Evolutionary conservation across 1,140 invertebrate genomes (phyloP).

Genomic region (Diachasma alloeum): DNA sequence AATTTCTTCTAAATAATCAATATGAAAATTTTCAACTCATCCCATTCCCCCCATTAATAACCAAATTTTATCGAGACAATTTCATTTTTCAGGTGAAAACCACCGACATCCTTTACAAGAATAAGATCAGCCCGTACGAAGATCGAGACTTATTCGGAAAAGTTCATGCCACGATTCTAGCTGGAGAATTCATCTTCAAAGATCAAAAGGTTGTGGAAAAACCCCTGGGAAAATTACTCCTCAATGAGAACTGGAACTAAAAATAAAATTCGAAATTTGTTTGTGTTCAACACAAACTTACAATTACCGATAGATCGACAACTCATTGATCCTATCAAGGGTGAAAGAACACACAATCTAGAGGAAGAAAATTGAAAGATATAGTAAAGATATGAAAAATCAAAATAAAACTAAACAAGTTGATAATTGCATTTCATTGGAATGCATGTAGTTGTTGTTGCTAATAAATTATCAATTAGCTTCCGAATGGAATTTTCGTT

Average conservation of each 20-base stretch:
- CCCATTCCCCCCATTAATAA: no score
- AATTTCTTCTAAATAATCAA: no score
- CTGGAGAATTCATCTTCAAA: constrained; percentile 68
- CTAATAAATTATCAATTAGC: no score
- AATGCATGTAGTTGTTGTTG: no score
- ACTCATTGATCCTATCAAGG: not conserved
- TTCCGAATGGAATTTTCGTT: no score
- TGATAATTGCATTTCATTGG: no score
- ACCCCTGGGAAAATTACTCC: constrained; percentile 50
- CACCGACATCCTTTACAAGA: constrained; percentile 67
- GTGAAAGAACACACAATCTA: not conserved
- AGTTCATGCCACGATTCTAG: constrained; percentile 69
- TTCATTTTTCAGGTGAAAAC: constrained; percentile 44
- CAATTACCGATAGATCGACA: not conserved
- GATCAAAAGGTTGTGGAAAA: constrained; percentile 53
- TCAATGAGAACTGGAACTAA: constrained; percentile 47
- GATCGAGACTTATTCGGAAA: constrained; percentile 66
- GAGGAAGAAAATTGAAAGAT: not conserved
- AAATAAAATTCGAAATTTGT: no score
- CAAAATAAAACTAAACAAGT: no score
- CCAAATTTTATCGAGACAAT: no score
- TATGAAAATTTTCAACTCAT: no score
- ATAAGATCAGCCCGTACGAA: constrained; percentile 72
- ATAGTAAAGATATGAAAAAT: no score
- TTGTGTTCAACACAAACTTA: no score